Conservation (phyloP, 2,888 invertebrate genomes). For the Drosophila pegasa region DNA sequence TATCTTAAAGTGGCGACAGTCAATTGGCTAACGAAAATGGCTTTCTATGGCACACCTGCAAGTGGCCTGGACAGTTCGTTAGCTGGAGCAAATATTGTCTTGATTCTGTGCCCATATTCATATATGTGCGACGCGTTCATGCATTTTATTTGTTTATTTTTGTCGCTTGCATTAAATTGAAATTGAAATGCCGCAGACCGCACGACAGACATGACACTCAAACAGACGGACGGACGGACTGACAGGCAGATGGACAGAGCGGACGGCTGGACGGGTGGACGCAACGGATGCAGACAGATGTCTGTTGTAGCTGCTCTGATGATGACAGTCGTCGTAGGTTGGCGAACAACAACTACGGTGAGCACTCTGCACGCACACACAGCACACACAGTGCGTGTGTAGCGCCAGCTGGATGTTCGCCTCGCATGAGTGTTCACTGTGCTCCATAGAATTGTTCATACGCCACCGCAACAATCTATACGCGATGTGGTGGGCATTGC, state of each 20-base stretch:
- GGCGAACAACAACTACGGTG: constrained; percentile 56
- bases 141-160: constrained; percentile 75
- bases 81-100: constrained; percentile 40
- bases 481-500: constrained; percentile 15
- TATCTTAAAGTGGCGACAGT: constrained; percentile 25
- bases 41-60: constrained; percentile 12
- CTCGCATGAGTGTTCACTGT: constrained; percentile 18
- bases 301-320: constrained; percentile 38
- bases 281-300: constrained; percentile 27
- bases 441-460: constrained; percentile 48
- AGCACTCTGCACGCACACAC: not conserved
- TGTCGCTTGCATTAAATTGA: constrained; percentile 74
- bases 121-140: constrained; percentile 38
- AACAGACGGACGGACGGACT: constrained; percentile 4
- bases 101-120: constrained; percentile 50
- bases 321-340: constrained; percentile 52
- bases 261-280: constrained; percentile 6
- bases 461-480: constrained; percentile 63
- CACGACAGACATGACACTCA: constrained; percentile 55
- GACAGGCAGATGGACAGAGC: constrained; percentile 6
- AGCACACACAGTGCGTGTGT: not conserved
- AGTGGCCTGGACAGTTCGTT: constrained; percentile 4
- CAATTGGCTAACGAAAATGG: constrained; percentile 23
- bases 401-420: not conserved
- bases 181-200: constrained; percentile 78